These are phyloP conservation scores for Agrochola lota DNA, from an alignment of 2,888 invertebrate genomes.

Conservation along the genomic window DNA sequence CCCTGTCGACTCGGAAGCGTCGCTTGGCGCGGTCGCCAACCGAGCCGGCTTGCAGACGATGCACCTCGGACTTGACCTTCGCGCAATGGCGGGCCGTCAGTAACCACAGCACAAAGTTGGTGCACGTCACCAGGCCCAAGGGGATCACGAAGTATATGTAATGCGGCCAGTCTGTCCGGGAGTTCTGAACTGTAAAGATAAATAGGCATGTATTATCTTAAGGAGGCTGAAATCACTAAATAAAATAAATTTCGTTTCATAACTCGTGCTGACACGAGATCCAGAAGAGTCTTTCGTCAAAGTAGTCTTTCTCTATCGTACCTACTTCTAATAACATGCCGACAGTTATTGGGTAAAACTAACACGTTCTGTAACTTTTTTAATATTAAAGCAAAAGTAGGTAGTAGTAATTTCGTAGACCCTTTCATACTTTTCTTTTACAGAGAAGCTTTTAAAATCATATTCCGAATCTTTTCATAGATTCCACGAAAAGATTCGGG, in stretches of 20 bases:
- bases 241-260: neutral
- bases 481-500: neutral
- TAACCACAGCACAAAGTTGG: conserved; percentile 93
- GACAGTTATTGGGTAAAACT: neutral
- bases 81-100: conserved; percentile 93
- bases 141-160: conserved; percentile 92
- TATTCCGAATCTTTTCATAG: neutral
- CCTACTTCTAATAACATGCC: neutral
- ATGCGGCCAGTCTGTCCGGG: conserved; percentile 84
- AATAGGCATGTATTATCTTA: neutral
- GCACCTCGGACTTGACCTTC: conserved; percentile 94
- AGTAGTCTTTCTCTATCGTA: neutral
- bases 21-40: conserved; percentile 91
- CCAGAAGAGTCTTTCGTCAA: neutral
- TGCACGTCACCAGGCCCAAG: conserved; percentile 91
- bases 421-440: neutral
- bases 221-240: neutral
- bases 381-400: neutral
- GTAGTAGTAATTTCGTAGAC: neutral
- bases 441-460: neutral
- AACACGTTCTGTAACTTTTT: neutral
- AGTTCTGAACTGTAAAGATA: conserved; percentile 81
- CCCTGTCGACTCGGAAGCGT: conserved; percentile 92
- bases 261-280: neutral
- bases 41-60: conserved; percentile 92